Percentiles rank a stretch among this genome's conserved stretches.
These are phyloP conservation scores for Spisula subtruncata DNA, from an alignment of 2,888 invertebrate genomes.

Conservation along the genomic window DNA sequence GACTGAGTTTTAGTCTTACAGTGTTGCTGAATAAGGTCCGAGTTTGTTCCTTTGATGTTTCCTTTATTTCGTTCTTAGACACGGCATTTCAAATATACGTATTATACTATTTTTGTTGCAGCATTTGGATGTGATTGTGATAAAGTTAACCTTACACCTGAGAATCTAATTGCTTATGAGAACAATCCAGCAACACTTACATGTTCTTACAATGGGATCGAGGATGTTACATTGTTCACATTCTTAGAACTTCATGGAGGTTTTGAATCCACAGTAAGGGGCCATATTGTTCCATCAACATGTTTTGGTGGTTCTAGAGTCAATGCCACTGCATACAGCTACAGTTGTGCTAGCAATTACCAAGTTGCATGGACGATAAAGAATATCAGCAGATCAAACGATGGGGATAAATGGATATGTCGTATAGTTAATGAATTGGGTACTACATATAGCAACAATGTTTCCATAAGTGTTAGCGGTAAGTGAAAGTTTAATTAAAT, in stretches of 20 bases:
- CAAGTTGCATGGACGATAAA: constrained; percentile 18
- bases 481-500: not conserved
- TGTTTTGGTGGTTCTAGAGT: not conserved
- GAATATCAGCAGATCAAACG: not conserved
- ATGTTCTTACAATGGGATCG: not conserved
- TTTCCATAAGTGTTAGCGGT: not conserved
- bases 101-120: too few species aligned
- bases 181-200: not conserved
- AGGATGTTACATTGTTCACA: not conserved
- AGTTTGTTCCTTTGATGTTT: too few species aligned
- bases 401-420: constrained; percentile 17
- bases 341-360: not conserved
- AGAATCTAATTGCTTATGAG: not conserved
- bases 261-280: not conserved
- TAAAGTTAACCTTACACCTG: constrained; percentile 28
- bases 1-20: too few species aligned
- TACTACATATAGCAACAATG: not conserved
- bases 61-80: too few species aligned
- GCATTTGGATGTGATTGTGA: not conserved
- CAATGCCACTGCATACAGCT: not conserved
- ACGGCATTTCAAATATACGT: too few species aligned
- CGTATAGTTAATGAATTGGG: not conserved
- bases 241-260: too few species aligned
- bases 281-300: not conserved
- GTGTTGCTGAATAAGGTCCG: too few species aligned